Evolutionary conservation across 2,797 vertebrate genomes (phyloP).

Genomic region (Crenichthys baileyi): DNA sequence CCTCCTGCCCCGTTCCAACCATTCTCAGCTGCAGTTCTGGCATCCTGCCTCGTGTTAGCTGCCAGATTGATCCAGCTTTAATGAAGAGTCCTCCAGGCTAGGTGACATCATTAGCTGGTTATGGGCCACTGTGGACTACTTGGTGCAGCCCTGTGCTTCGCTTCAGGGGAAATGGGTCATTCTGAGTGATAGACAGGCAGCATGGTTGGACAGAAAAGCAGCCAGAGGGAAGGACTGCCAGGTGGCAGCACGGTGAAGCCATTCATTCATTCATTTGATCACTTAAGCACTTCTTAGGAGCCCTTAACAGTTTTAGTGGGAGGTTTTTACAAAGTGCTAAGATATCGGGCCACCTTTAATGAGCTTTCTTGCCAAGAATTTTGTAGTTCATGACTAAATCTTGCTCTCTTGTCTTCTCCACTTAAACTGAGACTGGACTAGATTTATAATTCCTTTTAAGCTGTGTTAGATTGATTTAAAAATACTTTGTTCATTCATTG

Average conservation of each 20-base stretch:
- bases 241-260: constrained; percentile 15
- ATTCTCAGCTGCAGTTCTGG: constrained; percentile 54
- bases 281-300: constrained; percentile 21
- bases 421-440: neutral
- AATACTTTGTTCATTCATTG: neutral
- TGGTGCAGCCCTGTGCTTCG: constrained; percentile 38
- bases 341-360: constrained; percentile 5
- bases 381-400: neutral
- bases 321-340: constrained; percentile 4
- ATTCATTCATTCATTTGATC: constrained; percentile 33
- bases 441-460: neutral
- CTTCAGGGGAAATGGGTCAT: constrained; percentile 58
- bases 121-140: constrained; percentile 58
- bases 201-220: constrained; percentile 31
- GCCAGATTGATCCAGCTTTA: constrained; percentile 76
- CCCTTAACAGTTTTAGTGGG: constrained; percentile 1
- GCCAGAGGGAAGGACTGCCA: constrained; percentile 16
- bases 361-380: neutral
- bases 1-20: neutral
- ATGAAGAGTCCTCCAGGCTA: constrained; percentile 77
- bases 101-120: constrained; percentile 77
- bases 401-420: neutral
- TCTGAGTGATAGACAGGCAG: constrained; percentile 59
- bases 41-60: constrained; percentile 33
- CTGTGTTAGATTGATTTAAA: neutral